These are phyloP conservation scores for Semnornis frantzii DNA, from an alignment of 2,113 vertebrate species.

Conservation along the genomic window DNA sequence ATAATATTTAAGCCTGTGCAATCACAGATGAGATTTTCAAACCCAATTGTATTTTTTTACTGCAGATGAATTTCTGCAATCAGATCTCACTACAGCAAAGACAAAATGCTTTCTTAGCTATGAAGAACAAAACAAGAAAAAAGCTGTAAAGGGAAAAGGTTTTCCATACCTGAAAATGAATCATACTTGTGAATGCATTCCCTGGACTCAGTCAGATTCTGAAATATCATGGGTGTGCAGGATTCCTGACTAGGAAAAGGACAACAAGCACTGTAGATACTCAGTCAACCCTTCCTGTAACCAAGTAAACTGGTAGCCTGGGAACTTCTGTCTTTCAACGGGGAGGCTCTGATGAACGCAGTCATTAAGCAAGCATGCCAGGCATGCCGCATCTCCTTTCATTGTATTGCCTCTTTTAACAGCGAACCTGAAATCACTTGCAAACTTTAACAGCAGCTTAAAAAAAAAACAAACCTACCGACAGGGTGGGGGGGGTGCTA, in stretches of 20 bases:
- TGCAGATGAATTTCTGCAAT: conserved; percentile 44
- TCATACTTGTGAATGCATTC: background rate
- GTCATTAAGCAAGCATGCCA: conserved; percentile 6
- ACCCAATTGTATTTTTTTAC: background rate
- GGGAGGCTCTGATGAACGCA: background rate
- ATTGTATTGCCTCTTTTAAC: background rate
- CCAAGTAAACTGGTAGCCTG: conserved; percentile 22
- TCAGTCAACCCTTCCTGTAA: background rate
- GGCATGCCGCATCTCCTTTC: background rate
- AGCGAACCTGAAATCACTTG: conserved; percentile 12
- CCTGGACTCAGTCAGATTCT: background rate
- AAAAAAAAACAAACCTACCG: background rate
- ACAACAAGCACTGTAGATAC: background rate
- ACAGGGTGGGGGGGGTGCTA: background rate
- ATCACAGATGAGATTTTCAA: conserved; percentile 18
- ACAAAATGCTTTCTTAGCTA: conserved; percentile 18
- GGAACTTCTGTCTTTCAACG: background rate
- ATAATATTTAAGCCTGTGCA: conserved; percentile 27
- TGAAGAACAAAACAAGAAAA: background rate
- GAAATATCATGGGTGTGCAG: background rate
- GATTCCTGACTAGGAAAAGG: background rate
- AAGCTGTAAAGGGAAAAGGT: background rate
- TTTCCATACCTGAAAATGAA: conserved; percentile 8
- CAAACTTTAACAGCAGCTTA: background rate
- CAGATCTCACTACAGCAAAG: background rate